Percentiles rank a stretch among this genome's conserved stretches.
phyloP scores from a whole-genome alignment of 2,888 invertebrate genomes.

The Agrochola macilenta region DNA sequence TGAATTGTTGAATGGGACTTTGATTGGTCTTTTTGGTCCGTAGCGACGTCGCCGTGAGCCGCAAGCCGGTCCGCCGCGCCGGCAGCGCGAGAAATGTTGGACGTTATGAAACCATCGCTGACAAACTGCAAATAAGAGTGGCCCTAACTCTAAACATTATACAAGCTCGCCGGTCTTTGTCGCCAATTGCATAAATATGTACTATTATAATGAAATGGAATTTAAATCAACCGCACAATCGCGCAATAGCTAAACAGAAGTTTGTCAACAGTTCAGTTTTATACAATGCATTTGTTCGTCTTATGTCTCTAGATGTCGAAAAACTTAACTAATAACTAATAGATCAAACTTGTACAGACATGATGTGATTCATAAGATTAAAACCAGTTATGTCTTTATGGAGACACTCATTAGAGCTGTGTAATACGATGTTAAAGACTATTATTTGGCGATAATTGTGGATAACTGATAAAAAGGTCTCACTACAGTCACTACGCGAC shows the following conservation, averaged over 20 bases:
- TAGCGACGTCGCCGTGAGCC: slow-evolving; percentile 73
- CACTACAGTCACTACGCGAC: neutral
- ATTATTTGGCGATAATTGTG: slow-evolving; percentile 16
- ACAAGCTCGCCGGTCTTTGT: slow-evolving; percentile 50
- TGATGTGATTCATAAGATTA: slow-evolving; percentile 39
- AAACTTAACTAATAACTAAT: slow-evolving; percentile 11
- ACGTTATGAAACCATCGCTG: slow-evolving; percentile 83
- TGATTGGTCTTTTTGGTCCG: slow-evolving; percentile 77
- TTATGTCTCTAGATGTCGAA: slow-evolving; percentile 1
- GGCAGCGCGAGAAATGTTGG: slow-evolving; percentile 78
- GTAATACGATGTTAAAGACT: neutral
- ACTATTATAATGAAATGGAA: slow-evolving; percentile 42
- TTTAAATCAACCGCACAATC: slow-evolving; percentile 38
- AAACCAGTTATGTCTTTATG: slow-evolving; percentile 38
- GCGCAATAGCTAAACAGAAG: slow-evolving; percentile 30
- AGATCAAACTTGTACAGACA: slow-evolving; percentile 18
- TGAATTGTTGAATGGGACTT: slow-evolving; percentile 77
- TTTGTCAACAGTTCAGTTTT: slow-evolving; percentile 8
- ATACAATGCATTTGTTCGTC: slow-evolving; percentile 13
- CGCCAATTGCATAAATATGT: slow-evolving; percentile 40
- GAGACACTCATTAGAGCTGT: slow-evolving; percentile 18
- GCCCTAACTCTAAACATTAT: slow-evolving; percentile 50
- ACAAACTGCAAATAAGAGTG: slow-evolving; percentile 71
- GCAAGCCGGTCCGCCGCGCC: slow-evolving; percentile 75
- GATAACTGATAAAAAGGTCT: neutral